Percentiles rank a stretch among this genome's conserved stretches.
Conservation (phyloP, 2,888 invertebrate species). For the Leptarthrus brevirostris region DNA sequence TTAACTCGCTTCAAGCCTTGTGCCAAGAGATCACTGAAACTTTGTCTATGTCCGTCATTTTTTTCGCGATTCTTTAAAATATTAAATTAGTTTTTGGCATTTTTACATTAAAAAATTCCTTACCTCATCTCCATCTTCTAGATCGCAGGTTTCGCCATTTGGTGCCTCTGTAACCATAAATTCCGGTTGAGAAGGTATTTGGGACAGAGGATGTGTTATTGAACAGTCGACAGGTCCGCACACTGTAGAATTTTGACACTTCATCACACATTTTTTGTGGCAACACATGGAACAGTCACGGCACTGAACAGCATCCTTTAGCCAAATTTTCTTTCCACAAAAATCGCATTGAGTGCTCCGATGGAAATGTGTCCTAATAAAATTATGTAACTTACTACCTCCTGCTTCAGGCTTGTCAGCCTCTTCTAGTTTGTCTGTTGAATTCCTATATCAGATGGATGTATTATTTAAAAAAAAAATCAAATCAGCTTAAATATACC, state of each 20-base stretch:
- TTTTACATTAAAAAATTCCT: not conserved
- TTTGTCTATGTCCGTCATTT: slow-evolving; percentile 61
- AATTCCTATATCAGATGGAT: no score
- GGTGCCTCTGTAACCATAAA: slow-evolving; percentile 68
- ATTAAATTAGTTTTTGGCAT: no score
- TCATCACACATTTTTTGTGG: slow-evolving; percentile 94
- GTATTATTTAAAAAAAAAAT: no score
- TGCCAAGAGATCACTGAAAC: slow-evolving; percentile 67
- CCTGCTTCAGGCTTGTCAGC: slow-evolving; percentile 56
- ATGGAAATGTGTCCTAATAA: slow-evolving; percentile 88
- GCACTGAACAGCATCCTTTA: slow-evolving; percentile 95
- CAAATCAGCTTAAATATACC: slow-evolving; percentile 50
- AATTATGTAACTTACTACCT: slow-evolving; percentile 74
- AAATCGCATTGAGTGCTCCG: slow-evolving; percentile 92
- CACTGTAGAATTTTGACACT: slow-evolving; percentile 81
- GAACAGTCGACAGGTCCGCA: slow-evolving; percentile 69
- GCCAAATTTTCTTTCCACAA: slow-evolving; percentile 97
- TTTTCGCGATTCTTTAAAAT: slow-evolving; percentile 9
- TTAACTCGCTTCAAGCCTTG: slow-evolving; percentile 77
- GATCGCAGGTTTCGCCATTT: slow-evolving; percentile 52
- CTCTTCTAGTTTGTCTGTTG: slow-evolving; percentile 59
- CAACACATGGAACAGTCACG: slow-evolving; percentile 89
- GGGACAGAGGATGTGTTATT: slow-evolving; percentile 22
- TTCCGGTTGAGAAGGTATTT: slow-evolving; percentile 63
- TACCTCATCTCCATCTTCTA: slow-evolving; percentile 21